Base-by-base conservation (phyloP, 2,888 invertebrate species). In the Apodemia duryi region DNA sequence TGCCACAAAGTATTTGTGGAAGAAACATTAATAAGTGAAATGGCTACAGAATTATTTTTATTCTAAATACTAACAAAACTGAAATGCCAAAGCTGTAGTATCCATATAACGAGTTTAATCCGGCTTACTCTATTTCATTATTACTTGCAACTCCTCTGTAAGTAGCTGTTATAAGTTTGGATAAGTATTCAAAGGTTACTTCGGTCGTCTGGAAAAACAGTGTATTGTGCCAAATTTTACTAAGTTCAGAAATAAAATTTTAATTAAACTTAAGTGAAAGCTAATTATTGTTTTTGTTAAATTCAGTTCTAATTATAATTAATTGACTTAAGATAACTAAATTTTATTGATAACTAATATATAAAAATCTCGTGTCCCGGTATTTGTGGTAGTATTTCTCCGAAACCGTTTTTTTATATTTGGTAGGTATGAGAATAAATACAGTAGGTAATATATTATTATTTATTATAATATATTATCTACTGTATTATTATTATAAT, bases 101-200 rank as follows among this genome's bases (percentile, higher is more conserved):
- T 76, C 73, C 76, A 77, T 78, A 82, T 82, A 79, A 72, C 69
- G 75, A 80, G 75, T 81, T 81, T 78, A 72, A 75, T 75, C 71
- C 69, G 63, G 65, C 68, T 72, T 73, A 76, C 77, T 74, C 74
- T 69, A 77, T 77, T 84, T 81, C 74, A 73, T 74, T 73, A 74
- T 77, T 77, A 76, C 70, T 76, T 74, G 68, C 63, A 60, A 46
- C 54, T 63, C 49, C 9, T 9, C 35, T 13, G n/a, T 54, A 54
- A 54, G 54, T 54, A 54, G 54, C 29, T 54, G 54, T 29, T 43
- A 29, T 54, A 54, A 54, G 54, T 54, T 54, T 11, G 54, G 28
- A 54, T 54, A 54, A 54, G 54, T 29, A 54, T 54, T 54, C 54
- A 54, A 11, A 29, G 5, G 54, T 29, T 54, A 54, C 29, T 54